Conservation (phyloP, 2,113 vertebrate genomes). For the Octodon degus region DNA sequence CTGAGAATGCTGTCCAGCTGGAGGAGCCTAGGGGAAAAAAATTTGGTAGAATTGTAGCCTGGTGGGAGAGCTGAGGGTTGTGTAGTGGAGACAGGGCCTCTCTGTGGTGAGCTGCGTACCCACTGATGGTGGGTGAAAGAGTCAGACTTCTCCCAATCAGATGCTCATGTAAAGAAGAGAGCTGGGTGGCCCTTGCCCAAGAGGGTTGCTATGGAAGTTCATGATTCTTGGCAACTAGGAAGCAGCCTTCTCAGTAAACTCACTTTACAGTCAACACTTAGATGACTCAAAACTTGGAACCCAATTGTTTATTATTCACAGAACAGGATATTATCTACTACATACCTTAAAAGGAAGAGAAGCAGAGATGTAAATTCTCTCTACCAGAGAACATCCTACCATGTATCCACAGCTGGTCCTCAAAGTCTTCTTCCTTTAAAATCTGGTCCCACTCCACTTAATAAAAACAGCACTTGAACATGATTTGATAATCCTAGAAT, state of each 20-base stretch:
- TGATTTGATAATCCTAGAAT: conserved; percentile 27
- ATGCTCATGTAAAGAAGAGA: background rate
- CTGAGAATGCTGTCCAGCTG: background rate
- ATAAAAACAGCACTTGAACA: background rate
- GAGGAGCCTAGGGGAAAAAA: background rate
- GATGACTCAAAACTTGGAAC: background rate
- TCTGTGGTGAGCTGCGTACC: background rate
- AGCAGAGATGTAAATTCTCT: background rate
- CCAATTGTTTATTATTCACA: background rate
- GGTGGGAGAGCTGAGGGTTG: background rate
- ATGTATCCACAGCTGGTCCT: background rate
- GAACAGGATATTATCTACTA: background rate
- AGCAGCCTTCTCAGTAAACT: background rate
- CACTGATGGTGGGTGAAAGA: background rate
- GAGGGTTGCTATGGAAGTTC: background rate
- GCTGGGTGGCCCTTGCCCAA: background rate
- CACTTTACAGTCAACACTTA: background rate
- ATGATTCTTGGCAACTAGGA: background rate
- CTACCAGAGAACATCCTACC: background rate
- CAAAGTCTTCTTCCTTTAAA: background rate
- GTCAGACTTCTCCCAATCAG: background rate
- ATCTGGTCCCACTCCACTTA: conserved; percentile 12
- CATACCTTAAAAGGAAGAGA: background rate
- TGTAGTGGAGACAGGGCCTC: background rate
- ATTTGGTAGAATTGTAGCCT: background rate